These are phyloP conservation scores for Eriocheir sinensis DNA, from an alignment of 1,140 invertebrate genomes.

Conservation along the genomic window DNA sequence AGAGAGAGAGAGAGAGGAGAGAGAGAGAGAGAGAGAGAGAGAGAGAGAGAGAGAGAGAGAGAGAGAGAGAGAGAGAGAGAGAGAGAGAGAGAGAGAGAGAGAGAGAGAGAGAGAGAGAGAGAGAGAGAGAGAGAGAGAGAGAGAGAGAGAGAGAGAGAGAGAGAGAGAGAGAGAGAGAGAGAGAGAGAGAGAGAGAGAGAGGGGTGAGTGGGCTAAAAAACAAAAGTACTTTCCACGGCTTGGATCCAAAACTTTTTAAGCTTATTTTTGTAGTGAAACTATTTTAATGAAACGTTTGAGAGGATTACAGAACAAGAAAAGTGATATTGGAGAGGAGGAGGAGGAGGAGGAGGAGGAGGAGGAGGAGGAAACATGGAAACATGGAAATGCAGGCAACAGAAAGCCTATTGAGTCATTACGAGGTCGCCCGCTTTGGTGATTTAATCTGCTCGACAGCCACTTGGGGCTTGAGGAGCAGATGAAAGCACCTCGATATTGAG, in stretches of 20 bases:
- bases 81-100: slow-evolving; percentile 1
- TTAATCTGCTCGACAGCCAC: no score
- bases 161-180: neutral
- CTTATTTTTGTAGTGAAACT: neutral
- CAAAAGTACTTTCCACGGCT: neutral
- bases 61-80: slow-evolving; percentile 12
- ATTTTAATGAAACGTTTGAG: slow-evolving; percentile 18
- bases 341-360: neutral
- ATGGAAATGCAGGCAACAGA: no score
- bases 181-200: no score
- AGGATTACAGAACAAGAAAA: neutral
- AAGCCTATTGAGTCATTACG: no score
- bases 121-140: slow-evolving; percentile 20
- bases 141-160: slow-evolving; percentile 4
- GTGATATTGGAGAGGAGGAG: neutral
- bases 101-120: slow-evolving; percentile 22
- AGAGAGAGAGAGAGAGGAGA: no score
- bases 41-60: slow-evolving; percentile 22
- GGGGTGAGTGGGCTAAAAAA: neutral
- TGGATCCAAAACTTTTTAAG: neutral
- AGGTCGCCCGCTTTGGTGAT: no score
- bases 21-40: slow-evolving; percentile 5
- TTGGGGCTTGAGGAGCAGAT: no score
- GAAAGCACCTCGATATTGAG: no score
- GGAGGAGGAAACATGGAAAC: neutral